These are phyloP conservation scores for Corythornis leucogaster DNA, from an alignment of 2,797 vertebrate genomes.

Conservation along the genomic window DNA sequence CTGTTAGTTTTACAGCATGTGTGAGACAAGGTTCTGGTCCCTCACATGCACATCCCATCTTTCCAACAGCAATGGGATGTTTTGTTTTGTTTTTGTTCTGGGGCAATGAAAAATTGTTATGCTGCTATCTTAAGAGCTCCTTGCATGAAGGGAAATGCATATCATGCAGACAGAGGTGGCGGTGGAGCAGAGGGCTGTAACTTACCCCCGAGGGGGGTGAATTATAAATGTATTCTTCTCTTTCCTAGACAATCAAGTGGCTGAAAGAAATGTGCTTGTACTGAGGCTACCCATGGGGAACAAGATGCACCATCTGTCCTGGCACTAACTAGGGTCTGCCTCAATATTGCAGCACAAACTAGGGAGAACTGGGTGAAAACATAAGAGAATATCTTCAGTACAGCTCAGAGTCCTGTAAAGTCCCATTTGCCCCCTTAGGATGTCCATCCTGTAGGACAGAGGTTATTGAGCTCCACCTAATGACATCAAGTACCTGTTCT, in stretches of 20 bases:
- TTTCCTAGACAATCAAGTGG: not conserved
- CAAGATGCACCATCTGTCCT: not conserved
- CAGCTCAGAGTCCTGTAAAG: not conserved
- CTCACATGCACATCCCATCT: slow-evolving; percentile 25
- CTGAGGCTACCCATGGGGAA: not conserved
- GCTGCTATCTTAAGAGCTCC: not conserved
- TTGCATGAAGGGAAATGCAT: not conserved
- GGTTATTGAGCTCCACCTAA: not conserved
- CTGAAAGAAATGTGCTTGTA: not conserved
- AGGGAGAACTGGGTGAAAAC: not conserved
- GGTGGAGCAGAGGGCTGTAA: not conserved
- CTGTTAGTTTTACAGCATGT: not conserved
- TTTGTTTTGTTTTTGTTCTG: not conserved
- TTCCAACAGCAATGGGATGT: slow-evolving; percentile 7
- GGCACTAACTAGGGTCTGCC: not conserved
- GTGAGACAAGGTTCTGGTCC: not conserved
- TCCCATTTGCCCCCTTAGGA: not conserved
- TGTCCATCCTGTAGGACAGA: not conserved
- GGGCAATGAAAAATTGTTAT: not conserved
- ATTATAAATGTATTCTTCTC: not conserved
- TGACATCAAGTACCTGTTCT: not conserved
- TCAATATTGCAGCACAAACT: not conserved
- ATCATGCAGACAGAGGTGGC: not conserved
- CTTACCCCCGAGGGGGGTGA: not conserved
- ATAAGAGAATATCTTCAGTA: not conserved